These are phyloP conservation scores for Drosophila infuscata DNA, from an alignment of 2,888 invertebrate species.

Conservation along the genomic window DNA sequence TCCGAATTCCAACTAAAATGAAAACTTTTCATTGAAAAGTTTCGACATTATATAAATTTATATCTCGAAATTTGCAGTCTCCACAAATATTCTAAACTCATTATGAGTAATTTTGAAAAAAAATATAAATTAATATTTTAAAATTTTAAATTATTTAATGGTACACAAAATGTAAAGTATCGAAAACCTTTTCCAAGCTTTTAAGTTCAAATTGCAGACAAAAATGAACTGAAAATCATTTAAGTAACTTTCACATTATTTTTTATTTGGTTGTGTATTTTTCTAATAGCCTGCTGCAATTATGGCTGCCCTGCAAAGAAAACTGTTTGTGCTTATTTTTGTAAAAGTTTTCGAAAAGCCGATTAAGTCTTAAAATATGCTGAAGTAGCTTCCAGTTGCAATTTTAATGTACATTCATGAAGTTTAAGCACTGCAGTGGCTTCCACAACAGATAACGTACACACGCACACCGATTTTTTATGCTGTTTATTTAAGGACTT, in stretches of 20 bases:
- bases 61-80: background rate
- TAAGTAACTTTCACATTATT: background rate
- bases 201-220: background rate
- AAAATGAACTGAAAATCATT: background rate
- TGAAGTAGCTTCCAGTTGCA: constrained; percentile 21
- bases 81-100: background rate
- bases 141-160: background rate
- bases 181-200: background rate
- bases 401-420: constrained; percentile 30
- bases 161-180: background rate
- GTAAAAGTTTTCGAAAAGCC: constrained; percentile 17
- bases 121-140: background rate
- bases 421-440: constrained; percentile 24
- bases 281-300: background rate
- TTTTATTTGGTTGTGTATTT: background rate
- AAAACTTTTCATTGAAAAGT: background rate
- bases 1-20: background rate
- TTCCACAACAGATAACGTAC: constrained; percentile 10
- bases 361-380: constrained; percentile 31
- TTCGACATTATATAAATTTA: background rate
- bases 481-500: constrained; percentile 21
- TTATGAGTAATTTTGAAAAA: too few relatives aligned
- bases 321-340: background rate
- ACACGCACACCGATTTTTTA: background rate
- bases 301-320: background rate